Evolutionary conservation across 2,113 vertebrate species (phyloP).

Genomic region (Cariama cristata): DNA sequence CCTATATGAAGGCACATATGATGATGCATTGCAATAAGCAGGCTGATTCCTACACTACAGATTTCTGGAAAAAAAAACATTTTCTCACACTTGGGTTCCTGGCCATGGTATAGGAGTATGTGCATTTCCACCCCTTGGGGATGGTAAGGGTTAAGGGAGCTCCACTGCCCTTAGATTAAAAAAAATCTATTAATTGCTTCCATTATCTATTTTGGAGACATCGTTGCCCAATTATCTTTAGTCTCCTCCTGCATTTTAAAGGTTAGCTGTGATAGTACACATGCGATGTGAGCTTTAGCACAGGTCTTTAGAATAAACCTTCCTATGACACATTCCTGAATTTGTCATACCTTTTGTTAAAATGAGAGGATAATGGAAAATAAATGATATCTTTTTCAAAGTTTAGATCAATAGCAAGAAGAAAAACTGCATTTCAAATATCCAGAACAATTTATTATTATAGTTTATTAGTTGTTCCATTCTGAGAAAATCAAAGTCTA

Average conservation of each 20-base stretch:
- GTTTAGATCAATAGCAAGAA: neutral
- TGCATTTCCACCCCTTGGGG: neutral
- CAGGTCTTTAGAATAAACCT: neutral
- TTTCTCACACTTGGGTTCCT: neutral
- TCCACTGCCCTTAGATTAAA: neutral
- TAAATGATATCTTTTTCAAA: neutral
- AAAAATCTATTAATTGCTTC: neutral
- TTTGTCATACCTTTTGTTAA: neutral
- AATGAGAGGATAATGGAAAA: neutral
- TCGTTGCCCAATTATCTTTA: neutral
- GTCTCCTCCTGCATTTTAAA: neutral
- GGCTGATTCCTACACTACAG: neutral
- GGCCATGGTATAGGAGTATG: neutral
- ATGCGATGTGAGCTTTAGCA: neutral
- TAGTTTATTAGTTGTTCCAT: neutral
- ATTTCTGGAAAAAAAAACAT: neutral
- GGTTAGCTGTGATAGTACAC: neutral
- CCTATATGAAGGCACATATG: neutral
- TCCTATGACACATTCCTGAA: rapidly evolving
- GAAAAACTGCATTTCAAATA: neutral
- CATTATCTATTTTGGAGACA: neutral
- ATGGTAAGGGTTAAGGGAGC: neutral
- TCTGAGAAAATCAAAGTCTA: neutral
- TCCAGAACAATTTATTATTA: neutral
- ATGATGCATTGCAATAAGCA: neutral